Percentiles rank a stretch among this genome's conserved stretches.
Evolutionary conservation across 2,113 vertebrate species (phyloP).

Genomic region (Lethenteron reissneri): DNA sequence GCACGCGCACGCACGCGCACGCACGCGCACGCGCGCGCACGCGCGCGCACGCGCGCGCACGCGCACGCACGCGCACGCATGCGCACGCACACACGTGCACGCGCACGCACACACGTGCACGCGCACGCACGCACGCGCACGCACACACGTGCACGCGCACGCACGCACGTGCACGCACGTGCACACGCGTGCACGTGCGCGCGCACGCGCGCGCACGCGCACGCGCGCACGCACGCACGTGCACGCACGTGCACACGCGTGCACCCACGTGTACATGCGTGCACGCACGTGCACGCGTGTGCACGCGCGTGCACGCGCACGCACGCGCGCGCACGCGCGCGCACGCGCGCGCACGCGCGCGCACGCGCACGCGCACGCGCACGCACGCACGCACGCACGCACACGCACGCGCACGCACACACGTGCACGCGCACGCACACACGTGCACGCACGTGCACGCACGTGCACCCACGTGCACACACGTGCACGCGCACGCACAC

Average conservation of each 20-base stretch:
- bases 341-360: neutral
- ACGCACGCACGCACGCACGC: neutral
- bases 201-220: neutral
- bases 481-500: neutral
- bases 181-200: neutral
- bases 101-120: neutral
- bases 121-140: neutral
- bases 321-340: neutral
- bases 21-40: neutral
- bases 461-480: neutral
- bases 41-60: neutral
- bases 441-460: neutral
- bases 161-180: neutral
- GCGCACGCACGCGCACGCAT: neutral
- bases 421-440: neutral
- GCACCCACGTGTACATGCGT: neutral
- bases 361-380: neutral
- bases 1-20: neutral
- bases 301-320: neutral
- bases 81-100: neutral
- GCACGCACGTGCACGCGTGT: neutral
- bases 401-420: neutral
- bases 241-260: neutral
- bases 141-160: neutral
- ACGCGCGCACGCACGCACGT: neutral